Evolutionary conservation across 2,113 vertebrate species (phyloP), one percentile per base, ranked within the genome.

Genomic region (Albula goreensis): DNA sequence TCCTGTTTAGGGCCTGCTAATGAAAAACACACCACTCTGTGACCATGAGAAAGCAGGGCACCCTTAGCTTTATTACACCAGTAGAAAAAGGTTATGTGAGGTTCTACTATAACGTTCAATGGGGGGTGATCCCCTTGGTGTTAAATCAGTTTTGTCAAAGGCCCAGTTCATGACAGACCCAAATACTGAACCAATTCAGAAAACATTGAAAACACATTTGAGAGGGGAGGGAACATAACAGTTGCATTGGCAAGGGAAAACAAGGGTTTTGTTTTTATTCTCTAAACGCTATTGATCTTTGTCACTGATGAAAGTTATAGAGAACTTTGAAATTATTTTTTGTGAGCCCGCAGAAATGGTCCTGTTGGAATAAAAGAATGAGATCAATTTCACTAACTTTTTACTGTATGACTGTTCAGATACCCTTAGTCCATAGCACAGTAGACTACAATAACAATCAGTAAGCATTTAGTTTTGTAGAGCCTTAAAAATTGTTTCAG

Each of bases 151-250:
- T 70, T 70, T 22, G 77, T 78, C 41, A 63, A n/a, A 70, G 63
- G 19, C 63, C 56, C 22, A 7, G 11, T 50, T 70, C 50, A 51
- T 41, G 83, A 84, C 74, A 80, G 77, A 80, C 53, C n/a, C 12
- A 85, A 60, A 79, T 41, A 60, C 78, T 87, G 82, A 83, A 83
- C 49, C 50, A 52, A 53, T 85, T 87, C 60, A 49, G 25, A 56
- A 50, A 19, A 56, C 51, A 84, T 85, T 84, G 31, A 80, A 87
- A 84, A 84, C 86, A 83, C 86, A 84, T 84, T 83, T 83, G 5
- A 11, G 57, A 50, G 82, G n/a, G 48, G 74, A 78, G 17, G 60
- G 0, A 81, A 56, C 49, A 77, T 25, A 13, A 52, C 49, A 60
- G 50, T 49, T 81, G 50, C 52, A 41, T 57, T 70, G 83, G 57